Percentiles rank a stretch among this genome's conserved stretches.
These are phyloP conservation scores for Maconellicoccus hirsutus DNA, from an alignment of 1,140 invertebrate species.

Conservation along the genomic window DNA sequence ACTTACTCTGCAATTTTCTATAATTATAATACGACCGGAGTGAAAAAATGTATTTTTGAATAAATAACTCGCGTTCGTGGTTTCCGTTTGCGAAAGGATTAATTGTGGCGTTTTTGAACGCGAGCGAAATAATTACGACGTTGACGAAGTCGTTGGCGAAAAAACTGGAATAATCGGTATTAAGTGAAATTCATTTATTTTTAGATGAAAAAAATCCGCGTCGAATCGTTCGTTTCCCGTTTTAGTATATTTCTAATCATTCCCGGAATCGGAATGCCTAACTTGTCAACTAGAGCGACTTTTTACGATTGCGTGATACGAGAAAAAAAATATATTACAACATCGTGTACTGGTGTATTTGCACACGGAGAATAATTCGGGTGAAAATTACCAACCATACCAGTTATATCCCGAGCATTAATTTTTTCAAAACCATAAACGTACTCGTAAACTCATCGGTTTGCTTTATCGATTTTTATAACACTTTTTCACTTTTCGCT, in stretches of 20 bases:
- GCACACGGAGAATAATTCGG: no score
- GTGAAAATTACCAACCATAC: no score
- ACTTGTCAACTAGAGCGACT: background rate
- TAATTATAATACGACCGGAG: background rate
- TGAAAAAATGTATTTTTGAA: background rate
- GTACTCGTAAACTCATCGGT: no score
- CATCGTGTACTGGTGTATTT: no score
- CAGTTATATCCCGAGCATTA: no score
- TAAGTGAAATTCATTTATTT: background rate
- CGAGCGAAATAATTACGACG: background rate
- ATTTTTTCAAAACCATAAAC: no score
- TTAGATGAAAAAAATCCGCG: background rate
- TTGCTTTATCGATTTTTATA: no score
- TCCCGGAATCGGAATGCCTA: background rate
- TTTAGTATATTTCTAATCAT: background rate
- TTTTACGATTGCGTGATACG: background rate
- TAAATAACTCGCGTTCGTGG: background rate
- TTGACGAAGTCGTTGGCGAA: background rate
- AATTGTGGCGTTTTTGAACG: background rate
- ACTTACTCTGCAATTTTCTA: conserved; percentile 18
- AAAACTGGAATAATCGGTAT: background rate
- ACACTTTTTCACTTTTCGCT: no score
- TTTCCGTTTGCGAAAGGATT: background rate
- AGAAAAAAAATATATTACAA: no score
- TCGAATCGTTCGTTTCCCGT: background rate